Base-by-base conservation (phyloP, 2,797 vertebrate genomes). In the Pelochelys cantorii region DNA sequence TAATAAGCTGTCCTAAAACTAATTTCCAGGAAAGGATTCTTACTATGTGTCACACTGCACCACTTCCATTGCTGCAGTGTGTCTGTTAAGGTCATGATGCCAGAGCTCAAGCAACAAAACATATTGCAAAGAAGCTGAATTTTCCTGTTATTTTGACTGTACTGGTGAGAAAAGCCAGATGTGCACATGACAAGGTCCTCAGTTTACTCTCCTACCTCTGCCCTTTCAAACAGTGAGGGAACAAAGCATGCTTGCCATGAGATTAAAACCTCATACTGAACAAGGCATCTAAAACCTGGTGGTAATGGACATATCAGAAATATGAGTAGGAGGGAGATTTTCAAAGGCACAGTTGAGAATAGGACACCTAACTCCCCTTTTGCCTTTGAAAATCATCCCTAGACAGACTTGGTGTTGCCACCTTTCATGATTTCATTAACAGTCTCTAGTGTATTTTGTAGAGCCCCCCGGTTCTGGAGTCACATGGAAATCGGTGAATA, bases 11-110 rank as follows among this genome's bases (percentile, higher is more conserved):
- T 95, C 85, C 82, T 97, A 84, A 89, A 88, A 91, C 79, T 48
- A 80, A 85, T 88, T 97, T 97, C 97, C 97, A 97, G 95, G 97
- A 98, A 97, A 93, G 80, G 78, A 74, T 57, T 93, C 92, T 86
- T 57, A 18, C 12, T 89, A 59, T 77, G 11, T 93, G 90, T 95
- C 89, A 94, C 10, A 18, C 59, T 62, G 78, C 80, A 85, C 88
- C 2, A 2, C 31, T 93, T 84, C 6, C 52, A 79, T 0, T 34
- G 90, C 90, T 95, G 3, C 62, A 74, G 29, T 3, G 5, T 75
- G 62, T 55, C 74, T 83, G 60, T 22, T 85, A 77, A 88, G 79
- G 84, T 68, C n/a, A 1, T 14, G 79, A 78, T 85, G 59, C 31
- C 42, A 83, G 74, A 85, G 8, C 74, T 87, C 84, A 92, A 86